Conservation (phyloP, 2,797 vertebrate genomes). For the Trachops cirrhosus region DNA sequence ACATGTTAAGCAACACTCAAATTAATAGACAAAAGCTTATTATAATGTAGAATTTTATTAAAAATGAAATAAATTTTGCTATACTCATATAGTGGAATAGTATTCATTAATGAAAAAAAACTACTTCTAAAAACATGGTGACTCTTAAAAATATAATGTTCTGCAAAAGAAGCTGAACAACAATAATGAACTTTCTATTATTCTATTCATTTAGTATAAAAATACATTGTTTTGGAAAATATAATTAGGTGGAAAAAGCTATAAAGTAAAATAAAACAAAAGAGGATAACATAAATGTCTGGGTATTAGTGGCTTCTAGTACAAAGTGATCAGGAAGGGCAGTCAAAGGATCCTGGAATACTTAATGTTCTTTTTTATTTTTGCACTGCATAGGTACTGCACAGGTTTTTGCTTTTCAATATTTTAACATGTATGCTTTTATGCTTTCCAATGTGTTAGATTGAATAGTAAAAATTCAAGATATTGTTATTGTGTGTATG, state of each 20-base stretch:
- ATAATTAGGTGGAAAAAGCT: not conserved
- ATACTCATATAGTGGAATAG: not conserved
- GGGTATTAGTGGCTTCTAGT: not conserved
- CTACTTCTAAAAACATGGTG: not conserved
- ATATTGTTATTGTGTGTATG: not conserved
- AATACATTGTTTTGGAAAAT: not conserved
- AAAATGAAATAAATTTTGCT: not conserved
- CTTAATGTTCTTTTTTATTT: not conserved
- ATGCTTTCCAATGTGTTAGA: not conserved
- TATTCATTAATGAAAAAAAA: not conserved
- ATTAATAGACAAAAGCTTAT: not conserved
- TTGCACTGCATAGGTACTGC: not conserved
- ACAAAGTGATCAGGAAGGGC: not conserved
- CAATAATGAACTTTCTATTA: not conserved
- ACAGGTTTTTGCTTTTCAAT: not conserved
- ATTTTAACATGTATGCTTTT: not conserved
- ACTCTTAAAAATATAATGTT: not conserved
- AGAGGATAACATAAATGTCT: not conserved
- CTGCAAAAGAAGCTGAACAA: not conserved
- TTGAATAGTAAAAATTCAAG: not conserved
- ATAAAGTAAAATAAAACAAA: not conserved
- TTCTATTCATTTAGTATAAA: not conserved
- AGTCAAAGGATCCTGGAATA: fast-evolving
- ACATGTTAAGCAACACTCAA: not conserved
- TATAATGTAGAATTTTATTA: not conserved